phyloP scores from a whole-genome alignment of 2,797 vertebrate genomes.

The Oreochromis grahami region DNA sequence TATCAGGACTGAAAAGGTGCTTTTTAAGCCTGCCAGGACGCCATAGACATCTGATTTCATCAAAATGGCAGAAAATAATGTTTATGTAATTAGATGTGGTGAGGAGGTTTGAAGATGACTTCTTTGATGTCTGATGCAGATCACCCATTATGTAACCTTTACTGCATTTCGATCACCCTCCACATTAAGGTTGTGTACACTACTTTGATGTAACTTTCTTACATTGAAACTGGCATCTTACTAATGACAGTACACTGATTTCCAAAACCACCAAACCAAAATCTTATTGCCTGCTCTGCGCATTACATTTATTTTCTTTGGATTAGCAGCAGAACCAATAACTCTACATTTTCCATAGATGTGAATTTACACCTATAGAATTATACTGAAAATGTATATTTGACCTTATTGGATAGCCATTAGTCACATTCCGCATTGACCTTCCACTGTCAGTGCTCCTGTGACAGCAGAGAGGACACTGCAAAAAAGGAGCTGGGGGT shows the following conservation, averaged over 20 bases:
- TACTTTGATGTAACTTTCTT: not conserved
- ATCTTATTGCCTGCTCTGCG: not conserved
- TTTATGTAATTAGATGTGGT: slow-evolving; percentile 41
- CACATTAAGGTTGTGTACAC: not conserved
- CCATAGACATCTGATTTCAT: slow-evolving; percentile 34
- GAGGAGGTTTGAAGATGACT: slow-evolving; percentile 21
- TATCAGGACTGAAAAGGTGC: slow-evolving; percentile 50
- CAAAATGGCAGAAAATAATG: slow-evolving; percentile 21
- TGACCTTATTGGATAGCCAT: not conserved
- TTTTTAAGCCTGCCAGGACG: slow-evolving; percentile 45
- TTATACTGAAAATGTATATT: not conserved
- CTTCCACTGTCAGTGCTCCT: not conserved
- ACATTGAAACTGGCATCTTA: not conserved
- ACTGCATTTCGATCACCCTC: not conserved
- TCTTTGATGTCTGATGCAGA: not conserved
- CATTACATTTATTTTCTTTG: not conserved
- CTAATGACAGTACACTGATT: not conserved
- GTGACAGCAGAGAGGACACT: not conserved
- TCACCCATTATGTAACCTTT: not conserved
- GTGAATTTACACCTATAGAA: too few species aligned
- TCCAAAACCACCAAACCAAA: not conserved
- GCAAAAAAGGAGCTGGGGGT: not conserved
- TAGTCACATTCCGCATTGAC: not conserved
- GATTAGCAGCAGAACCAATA: not conserved
- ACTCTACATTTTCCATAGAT: not conserved